Percentiles rank a stretch among this genome's conserved stretches.
Conservation (phyloP, 1,140 invertebrate species). For the Formica exsecta region DNA sequence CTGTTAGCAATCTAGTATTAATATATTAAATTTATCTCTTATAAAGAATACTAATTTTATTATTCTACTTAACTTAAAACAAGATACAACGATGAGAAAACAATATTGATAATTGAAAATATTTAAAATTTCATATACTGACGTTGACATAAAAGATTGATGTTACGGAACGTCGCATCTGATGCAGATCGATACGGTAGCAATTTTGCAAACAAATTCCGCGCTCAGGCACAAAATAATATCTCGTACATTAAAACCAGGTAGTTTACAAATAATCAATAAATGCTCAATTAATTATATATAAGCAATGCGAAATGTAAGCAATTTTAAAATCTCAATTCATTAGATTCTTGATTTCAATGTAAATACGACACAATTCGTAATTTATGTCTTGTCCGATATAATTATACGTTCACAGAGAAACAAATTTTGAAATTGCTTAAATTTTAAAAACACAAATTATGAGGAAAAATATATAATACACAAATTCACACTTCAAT, state of each 20-base stretch:
- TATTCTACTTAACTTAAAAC: not conserved
- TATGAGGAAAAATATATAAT: not conserved
- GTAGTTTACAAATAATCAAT: not conserved
- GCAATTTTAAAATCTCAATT: not conserved
- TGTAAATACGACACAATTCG: not conserved
- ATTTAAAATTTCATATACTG: not conserved
- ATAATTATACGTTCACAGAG: not conserved
- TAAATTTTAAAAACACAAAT: not conserved
- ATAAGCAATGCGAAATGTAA: not conserved
- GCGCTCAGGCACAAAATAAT: not conserved
- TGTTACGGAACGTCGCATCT: constrained; percentile 15
- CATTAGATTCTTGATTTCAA: not conserved
- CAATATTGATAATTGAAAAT: constrained; percentile 27
- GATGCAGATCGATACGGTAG: constrained; percentile 24
- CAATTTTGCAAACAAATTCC: constrained; percentile 49
- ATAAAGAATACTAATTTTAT: not conserved
- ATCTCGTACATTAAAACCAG: constrained; percentile 12
- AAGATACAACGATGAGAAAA: not conserved
- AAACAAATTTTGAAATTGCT: not conserved
- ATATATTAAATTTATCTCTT: not conserved
- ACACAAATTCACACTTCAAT: not conserved
- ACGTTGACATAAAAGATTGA: constrained; percentile 11
- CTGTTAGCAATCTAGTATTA: too few species aligned
- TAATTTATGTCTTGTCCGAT: not conserved
- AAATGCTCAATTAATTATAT: not conserved